These are phyloP conservation scores for Charanyca ferruginea DNA, from an alignment of 2,888 invertebrate species.

Conservation along the genomic window DNA sequence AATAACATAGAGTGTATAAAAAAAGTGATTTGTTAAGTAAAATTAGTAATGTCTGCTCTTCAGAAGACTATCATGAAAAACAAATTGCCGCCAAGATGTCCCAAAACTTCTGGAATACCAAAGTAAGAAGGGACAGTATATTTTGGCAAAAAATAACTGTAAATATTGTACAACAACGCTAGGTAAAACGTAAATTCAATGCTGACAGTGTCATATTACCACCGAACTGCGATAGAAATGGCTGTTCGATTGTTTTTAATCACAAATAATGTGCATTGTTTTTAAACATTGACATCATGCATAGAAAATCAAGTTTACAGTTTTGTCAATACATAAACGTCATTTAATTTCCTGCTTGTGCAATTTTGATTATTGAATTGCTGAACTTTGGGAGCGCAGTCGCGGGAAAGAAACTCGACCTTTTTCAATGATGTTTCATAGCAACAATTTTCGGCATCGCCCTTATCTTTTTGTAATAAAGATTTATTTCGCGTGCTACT, in stretches of 20 bases:
- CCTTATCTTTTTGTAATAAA: not conserved
- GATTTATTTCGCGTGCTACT: not conserved
- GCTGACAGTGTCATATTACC: not conserved
- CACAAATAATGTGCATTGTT: conserved; percentile 27
- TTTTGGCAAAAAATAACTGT: conserved; percentile 11
- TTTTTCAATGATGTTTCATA: too few species aligned
- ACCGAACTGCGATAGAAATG: not conserved
- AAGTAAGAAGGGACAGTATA: conserved; percentile 71
- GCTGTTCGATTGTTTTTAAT: not conserved
- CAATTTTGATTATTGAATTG: too few species aligned
- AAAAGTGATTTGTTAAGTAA: conserved; percentile 4
- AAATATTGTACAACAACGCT: not conserved
- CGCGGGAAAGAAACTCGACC: not conserved
- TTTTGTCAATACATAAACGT: not conserved
- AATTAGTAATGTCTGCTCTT: conserved; percentile 92
- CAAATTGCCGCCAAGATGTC: conserved; percentile 92
- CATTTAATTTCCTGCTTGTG: not conserved
- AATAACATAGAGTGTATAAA: conserved; percentile 9
- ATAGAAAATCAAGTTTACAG: conserved; percentile 14
- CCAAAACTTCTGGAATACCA: conserved; percentile 79
- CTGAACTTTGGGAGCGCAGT: not conserved
- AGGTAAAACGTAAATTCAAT: not conserved
- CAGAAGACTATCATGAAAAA: conserved; percentile 93
- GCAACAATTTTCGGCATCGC: not conserved
- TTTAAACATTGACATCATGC: conserved; percentile 31